These are phyloP conservation scores for Andrena cerasifolii DNA, from an alignment of 1,140 invertebrate species.

Conservation along the genomic window DNA sequence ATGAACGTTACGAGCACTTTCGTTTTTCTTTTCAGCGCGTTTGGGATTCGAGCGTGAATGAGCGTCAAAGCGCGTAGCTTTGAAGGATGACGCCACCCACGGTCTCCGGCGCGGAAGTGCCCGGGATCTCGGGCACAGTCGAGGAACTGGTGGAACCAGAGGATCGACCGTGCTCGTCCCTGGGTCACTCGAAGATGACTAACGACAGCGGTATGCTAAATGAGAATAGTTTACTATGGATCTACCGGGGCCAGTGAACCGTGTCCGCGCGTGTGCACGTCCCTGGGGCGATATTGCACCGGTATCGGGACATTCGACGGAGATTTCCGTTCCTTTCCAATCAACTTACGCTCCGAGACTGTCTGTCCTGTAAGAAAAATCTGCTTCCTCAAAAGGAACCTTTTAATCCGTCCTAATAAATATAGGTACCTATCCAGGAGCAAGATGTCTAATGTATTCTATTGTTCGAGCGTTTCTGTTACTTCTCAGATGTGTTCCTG, in stretches of 20 bases:
- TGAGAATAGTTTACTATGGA: constrained; percentile 39
- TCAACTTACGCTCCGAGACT: not conserved
- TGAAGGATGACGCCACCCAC: not conserved
- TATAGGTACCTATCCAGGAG: too few species aligned
- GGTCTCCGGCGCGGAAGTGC: not conserved
- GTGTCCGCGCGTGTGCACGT: not conserved
- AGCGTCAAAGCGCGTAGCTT: constrained; percentile 1
- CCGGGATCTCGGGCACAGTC: not conserved
- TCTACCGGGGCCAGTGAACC: constrained; percentile 48
- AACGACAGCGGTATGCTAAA: constrained; percentile 44
- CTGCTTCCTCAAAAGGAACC: too few species aligned
- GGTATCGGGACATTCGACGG: not conserved
- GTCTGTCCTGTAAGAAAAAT: too few species aligned
- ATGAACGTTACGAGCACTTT: not conserved
- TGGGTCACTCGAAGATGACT: constrained; percentile 46
- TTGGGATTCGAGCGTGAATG: not conserved
- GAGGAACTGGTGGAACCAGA: not conserved
- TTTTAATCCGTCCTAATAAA: too few species aligned
- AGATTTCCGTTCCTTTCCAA: constrained; percentile 6
- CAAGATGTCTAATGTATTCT: too few species aligned
- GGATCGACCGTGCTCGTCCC: too few species aligned
- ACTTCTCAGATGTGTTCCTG: not conserved
- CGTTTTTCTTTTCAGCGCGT: not conserved
- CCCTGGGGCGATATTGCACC: constrained; percentile 12
- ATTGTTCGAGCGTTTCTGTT: not conserved